Percentiles rank a stretch among this genome's conserved stretches.
phyloP scores from a whole-genome alignment of 35 echinoderm and acorn worm species.

The Stichopus chloronotus region DNA sequence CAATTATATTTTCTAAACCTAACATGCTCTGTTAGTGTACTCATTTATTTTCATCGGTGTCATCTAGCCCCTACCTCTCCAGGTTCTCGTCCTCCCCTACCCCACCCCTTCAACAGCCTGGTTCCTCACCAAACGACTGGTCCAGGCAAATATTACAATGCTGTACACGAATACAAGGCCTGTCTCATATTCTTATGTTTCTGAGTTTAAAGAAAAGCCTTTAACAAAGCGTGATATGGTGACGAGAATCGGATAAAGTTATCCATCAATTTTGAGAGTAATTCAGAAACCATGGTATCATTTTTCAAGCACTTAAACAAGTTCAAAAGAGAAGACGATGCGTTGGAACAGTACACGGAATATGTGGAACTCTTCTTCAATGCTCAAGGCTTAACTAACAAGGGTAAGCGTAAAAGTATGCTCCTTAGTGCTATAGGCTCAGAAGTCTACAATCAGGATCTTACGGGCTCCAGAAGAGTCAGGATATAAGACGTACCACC shows the following conservation, averaged over 20 bases:
- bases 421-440: slow-evolving; percentile 43
- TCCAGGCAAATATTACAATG: no score
- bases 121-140: no score
- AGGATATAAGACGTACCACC: slow-evolving; percentile 25
- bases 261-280: not conserved
- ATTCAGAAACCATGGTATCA: not conserved
- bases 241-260: not conserved
- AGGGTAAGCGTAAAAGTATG: slow-evolving; percentile 15
- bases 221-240: not conserved
- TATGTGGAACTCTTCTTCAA: slow-evolving; percentile 53
- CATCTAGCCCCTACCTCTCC: no score
- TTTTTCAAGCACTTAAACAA: not conserved
- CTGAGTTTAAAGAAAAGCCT: not conserved
- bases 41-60: no score
- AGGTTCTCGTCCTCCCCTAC: no score
- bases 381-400: slow-evolving; percentile 50
- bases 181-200: not conserved
- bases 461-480: no score
- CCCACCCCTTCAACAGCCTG: no score
- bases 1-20: no score
- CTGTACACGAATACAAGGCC: slow-evolving; percentile 11
- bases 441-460: slow-evolving; percentile 22
- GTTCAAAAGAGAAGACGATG: slow-evolving; percentile 43
- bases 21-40: no score
- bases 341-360: slow-evolving; percentile 57